These are phyloP conservation scores for Drosophila siamana DNA, from an alignment of 2,888 invertebrate species.

Conservation along the genomic window DNA sequence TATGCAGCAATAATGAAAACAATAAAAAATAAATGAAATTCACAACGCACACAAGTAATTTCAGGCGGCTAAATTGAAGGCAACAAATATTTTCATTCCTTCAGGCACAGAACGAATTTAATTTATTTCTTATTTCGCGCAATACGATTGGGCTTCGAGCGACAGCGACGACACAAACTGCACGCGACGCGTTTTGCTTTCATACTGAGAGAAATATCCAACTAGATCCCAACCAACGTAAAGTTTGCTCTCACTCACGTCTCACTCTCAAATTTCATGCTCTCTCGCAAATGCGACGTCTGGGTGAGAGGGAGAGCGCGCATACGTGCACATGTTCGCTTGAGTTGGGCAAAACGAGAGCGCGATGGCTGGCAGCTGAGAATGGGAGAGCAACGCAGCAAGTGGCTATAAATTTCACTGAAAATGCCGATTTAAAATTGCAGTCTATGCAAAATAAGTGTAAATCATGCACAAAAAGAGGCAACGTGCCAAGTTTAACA, in stretches of 20 bases:
- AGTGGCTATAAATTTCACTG: conserved; percentile 33
- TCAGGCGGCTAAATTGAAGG: conserved; percentile 27
- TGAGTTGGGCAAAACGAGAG: neutral
- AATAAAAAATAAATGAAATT: conserved; percentile 20
- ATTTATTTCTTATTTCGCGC: conserved; percentile 32
- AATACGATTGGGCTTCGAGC: neutral
- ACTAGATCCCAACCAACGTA: conserved; percentile 37
- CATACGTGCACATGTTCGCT: conserved; percentile 1
- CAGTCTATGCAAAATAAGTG: conserved; percentile 31
- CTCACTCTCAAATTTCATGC: neutral
- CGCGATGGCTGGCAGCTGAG: neutral
- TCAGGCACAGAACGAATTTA: conserved; percentile 25
- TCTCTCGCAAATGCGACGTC: conserved; percentile 7
- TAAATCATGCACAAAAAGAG: conserved; percentile 19
- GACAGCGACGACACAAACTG: conserved; percentile 29
- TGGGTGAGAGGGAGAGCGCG: neutral
- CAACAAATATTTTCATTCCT: conserved; percentile 42
- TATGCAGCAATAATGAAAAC: conserved; percentile 17
- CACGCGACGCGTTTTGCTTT: conserved; percentile 49
- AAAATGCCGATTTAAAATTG: conserved; percentile 19
- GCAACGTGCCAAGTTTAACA: conserved; percentile 12
- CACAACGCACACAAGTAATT: conserved; percentile 28
- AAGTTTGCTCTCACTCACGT: conserved; percentile 20
- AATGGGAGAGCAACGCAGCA: conserved; percentile 8
- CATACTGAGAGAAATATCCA: conserved; percentile 45